A percentile compares a stretch with the other conserved stretches of the same genome.
Evolutionary conservation across 2,888 invertebrate genomes (phyloP).

Genomic region (Encarsia formosa): DNA sequence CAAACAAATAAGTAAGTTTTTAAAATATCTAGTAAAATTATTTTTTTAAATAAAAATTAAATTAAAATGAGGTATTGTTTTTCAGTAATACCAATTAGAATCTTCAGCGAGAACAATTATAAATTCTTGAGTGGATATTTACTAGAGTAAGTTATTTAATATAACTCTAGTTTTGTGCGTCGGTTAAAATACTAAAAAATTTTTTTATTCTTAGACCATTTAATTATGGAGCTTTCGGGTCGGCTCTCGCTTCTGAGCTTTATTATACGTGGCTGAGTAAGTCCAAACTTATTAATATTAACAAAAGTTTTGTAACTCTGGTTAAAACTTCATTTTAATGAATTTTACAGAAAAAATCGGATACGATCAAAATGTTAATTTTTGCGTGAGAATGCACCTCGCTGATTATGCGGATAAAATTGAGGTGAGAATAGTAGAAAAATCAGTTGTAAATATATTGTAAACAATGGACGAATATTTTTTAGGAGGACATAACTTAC

Average conservation of each 20-base stretch:
- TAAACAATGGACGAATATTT: background rate
- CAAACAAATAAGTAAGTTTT: slow-evolving; percentile 13
- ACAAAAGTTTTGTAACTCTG: background rate
- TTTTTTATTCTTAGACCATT: slow-evolving; percentile 16
- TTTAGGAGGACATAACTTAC: too few relatives aligned
- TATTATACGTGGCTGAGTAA: slow-evolving; percentile 14
- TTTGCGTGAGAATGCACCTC: background rate
- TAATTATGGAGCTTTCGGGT: slow-evolving; percentile 23
- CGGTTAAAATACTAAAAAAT: too few relatives aligned
- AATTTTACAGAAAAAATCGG: slow-evolving; percentile 1
- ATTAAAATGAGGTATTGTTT: background rate
- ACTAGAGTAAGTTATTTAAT: slow-evolving; percentile 13
- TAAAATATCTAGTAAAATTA: background rate
- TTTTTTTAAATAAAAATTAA: background rate
- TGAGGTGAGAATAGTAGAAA: background rate
- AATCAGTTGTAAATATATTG: background rate
- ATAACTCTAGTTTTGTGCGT: too few relatives aligned
- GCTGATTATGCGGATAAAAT: background rate
- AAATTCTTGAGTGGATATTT: slow-evolving; percentile 12
- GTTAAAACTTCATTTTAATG: background rate
- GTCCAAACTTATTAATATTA: background rate
- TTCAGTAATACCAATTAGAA: slow-evolving; percentile 13
- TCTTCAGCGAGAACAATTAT: slow-evolving; percentile 15
- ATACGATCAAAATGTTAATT: background rate
- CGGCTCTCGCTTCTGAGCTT: slow-evolving; percentile 7